phyloP scores from a whole-genome alignment of 2,888 invertebrate genomes.

The Epistrophe eligans region DNA sequence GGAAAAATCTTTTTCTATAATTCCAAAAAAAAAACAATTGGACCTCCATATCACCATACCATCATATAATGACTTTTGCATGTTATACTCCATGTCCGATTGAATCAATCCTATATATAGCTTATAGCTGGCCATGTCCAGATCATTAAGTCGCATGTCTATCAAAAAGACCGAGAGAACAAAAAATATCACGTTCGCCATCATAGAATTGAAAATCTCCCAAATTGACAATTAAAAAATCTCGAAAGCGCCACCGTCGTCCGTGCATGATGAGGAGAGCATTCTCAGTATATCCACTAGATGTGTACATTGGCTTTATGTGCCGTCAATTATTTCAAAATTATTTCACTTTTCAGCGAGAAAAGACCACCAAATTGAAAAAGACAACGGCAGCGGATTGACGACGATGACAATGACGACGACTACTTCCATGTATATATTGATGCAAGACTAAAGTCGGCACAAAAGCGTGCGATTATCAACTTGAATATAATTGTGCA shows the following conservation, averaged over 20 bases:
- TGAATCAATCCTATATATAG: constrained; percentile 39
- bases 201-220: constrained; percentile 7
- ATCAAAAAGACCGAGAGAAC: constrained; percentile 41
- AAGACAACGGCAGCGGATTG: not conserved
- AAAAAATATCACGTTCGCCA: constrained; percentile 52
- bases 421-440: not conserved
- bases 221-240: constrained; percentile 67
- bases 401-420: not conserved
- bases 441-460: constrained; percentile 38
- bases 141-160: constrained; percentile 67
- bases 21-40: not conserved
- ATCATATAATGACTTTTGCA: constrained; percentile 14
- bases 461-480: constrained; percentile 65
- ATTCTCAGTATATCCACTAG: not conserved
- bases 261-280: not conserved
- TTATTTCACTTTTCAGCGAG: constrained; percentile 68
- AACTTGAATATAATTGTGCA: constrained; percentile 72
- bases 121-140: constrained; percentile 43
- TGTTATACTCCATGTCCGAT: constrained; percentile 61
- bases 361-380: constrained; percentile 63
- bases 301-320: constrained; percentile 2
- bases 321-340: constrained; percentile 75
- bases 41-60: too few species aligned
- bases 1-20: not conserved
- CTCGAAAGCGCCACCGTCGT: constrained; percentile 21